Percentiles rank a stretch among this genome's conserved stretches.
phyloP scores from a whole-genome alignment of 1,140 invertebrate genomes.

The Drosophila bifasciata region DNA sequence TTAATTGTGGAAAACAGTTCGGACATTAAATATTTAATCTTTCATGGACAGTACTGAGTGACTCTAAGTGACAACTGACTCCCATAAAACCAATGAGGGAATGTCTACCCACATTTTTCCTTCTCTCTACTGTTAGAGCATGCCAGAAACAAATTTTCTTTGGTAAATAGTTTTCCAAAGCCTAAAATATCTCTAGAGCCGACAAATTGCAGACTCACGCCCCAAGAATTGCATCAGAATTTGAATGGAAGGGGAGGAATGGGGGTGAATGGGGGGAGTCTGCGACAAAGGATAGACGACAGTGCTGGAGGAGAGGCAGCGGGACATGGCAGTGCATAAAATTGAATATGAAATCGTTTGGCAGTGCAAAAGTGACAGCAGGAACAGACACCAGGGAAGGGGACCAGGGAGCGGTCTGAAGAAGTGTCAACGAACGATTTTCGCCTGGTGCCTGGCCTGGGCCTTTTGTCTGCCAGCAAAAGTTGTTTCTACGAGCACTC shows the following conservation, averaged over 20 bases:
- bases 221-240: conserved; percentile 27
- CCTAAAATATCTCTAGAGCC: conserved; percentile 11
- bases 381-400: conserved; percentile 3
- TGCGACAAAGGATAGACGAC: conserved; percentile 6
- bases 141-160: too few relatives aligned
- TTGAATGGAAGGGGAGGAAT: neutral
- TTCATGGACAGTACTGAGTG: too few relatives aligned
- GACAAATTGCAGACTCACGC: conserved; percentile 40
- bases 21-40: too few relatives aligned
- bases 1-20: too few relatives aligned
- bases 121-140: too few relatives aligned
- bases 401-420: conserved; percentile 11
- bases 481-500: conserved; percentile 8
- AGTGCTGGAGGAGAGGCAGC: conserved; percentile 1
- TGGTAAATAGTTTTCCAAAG: neutral
- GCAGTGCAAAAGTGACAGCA: conserved; percentile 45
- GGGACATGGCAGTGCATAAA: conserved; percentile 60
- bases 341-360: conserved; percentile 57
- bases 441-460: conserved; percentile 13
- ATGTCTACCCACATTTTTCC: too few relatives aligned
- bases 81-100: too few relatives aligned
- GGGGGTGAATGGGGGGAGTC: conserved; percentile 1
- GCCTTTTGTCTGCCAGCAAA: conserved; percentile 59
- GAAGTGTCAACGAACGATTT: conserved; percentile 76
- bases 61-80: too few relatives aligned